Percentiles rank a stretch among this genome's conserved stretches.
phyloP scores from a whole-genome alignment of 2,797 vertebrate species.

The Phoeniculus purpureus region DNA sequence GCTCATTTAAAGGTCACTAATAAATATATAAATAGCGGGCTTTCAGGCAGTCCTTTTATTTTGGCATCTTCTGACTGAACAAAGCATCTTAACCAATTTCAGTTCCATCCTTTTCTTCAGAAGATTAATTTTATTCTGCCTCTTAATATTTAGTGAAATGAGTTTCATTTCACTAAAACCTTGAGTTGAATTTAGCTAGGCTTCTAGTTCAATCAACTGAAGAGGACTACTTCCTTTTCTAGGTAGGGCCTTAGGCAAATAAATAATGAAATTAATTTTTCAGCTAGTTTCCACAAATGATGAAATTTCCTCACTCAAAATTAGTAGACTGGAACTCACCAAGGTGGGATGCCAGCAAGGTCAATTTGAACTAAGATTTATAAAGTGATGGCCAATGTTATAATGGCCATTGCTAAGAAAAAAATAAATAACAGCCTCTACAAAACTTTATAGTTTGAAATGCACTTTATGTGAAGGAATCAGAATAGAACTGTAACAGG shows the following conservation, averaged over 20 bases:
- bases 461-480: not conserved
- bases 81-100: not conserved
- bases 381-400: not conserved
- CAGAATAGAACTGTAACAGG: no score
- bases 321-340: not conserved
- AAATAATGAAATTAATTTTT: constrained; percentile 1
- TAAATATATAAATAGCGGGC: not conserved
- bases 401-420: not conserved
- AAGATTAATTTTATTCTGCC: not conserved
- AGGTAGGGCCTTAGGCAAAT: not conserved
- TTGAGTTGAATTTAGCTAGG: not conserved
- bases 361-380: not conserved
- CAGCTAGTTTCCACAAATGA: not conserved
- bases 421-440: not conserved
- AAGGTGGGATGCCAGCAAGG: not conserved
- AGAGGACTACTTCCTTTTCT: not conserved
- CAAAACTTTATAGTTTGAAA: not conserved
- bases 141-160: not conserved
- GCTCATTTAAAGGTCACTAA: not conserved
- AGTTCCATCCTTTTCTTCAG: not conserved
- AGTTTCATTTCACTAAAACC: not conserved
- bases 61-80: not conserved
- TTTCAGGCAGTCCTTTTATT: not conserved
- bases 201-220: not conserved
- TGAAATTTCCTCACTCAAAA: constrained; percentile 12